Conservation (phyloP, 2,113 vertebrate species). For the Rhinolophus ferrumequinum region DNA sequence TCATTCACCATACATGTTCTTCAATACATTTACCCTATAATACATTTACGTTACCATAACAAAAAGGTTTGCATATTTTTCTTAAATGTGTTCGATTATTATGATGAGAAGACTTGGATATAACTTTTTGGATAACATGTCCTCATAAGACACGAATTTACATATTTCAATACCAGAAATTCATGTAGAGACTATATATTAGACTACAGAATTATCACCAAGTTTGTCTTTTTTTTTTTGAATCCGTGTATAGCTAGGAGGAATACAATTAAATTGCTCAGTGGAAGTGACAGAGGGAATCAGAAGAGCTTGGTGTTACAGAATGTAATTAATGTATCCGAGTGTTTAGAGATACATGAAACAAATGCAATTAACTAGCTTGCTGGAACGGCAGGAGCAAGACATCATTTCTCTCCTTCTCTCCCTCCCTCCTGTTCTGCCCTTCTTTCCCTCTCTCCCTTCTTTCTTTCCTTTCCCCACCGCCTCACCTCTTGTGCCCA, state of each 20-base stretch:
- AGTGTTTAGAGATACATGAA: slow-evolving; percentile 84
- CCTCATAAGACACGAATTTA: neutral
- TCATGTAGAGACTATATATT: slow-evolving; percentile 45
- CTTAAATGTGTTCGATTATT: neutral
- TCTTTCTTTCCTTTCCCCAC: slow-evolving; percentile 65
- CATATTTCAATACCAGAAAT: neutral
- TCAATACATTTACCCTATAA: slow-evolving; percentile 1
- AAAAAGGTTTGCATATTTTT: slow-evolving; percentile 4
- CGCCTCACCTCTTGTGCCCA: slow-evolving; percentile 45
- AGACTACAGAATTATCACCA: slow-evolving; percentile 69
- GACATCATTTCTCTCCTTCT: slow-evolving; percentile 79
- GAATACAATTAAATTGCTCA: slow-evolving; percentile 84
- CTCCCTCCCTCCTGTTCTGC: neutral
- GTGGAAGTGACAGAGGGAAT: slow-evolving; percentile 86
- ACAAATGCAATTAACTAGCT: slow-evolving; percentile 88
- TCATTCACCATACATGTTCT: slow-evolving; percentile 5
- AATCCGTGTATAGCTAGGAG: slow-evolving; percentile 74
- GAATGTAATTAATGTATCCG: slow-evolving; percentile 86
- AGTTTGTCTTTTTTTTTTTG: slow-evolving; percentile 48
- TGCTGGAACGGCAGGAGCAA: slow-evolving; percentile 77
- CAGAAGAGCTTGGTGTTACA: slow-evolving; percentile 84
- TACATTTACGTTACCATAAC: neutral
- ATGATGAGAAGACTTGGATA: slow-evolving; percentile 11
- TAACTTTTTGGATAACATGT: neutral
- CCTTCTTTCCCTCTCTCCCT: slow-evolving; percentile 52